Evolutionary conservation across 1,140 invertebrate species (phyloP), one percentile per base, ranked within the genome.

Genomic region (Drosophila equinoxialis): DNA sequence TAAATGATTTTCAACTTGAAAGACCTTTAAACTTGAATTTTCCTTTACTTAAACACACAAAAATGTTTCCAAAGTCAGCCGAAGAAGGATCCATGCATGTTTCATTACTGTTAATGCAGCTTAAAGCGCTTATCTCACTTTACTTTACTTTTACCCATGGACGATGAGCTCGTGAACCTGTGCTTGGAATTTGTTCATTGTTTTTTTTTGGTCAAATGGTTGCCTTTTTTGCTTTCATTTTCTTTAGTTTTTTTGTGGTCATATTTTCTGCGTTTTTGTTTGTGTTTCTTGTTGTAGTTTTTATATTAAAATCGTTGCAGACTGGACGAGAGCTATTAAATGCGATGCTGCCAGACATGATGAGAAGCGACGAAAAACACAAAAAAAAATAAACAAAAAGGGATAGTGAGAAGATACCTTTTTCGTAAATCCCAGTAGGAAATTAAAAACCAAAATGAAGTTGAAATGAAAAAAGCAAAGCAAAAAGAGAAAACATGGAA

Each of bases 361-460:
- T 33, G 57, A 59, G 17, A n/a, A 23, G 41, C 17, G 62, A 48
- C 7, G 35, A 8, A 7, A 7, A 48, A 17, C 5, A 20, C 5
- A 3, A 17, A 20, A 48, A 26, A 39, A 45, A 39, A 45, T 14
- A 72, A 60, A 55, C 64, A 60, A 58, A 65, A 55, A 57, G 59
- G 41, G 58, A 66, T 57, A 41, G 41, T 48, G 62, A 51, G 62
- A 72, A 51, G 62, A 72, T 79, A 87, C 83, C 81, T 89, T 89
- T 89, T 83, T 68, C 73, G 79, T 71, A 84, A 89, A 89, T 89
- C 84, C 80, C 84, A 79, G 80, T 75, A 89, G 84, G 84, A 89
- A 89, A 89, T 89, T 89, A 89, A 89, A 89, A 89, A 71, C 84
- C 84, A 84, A 89, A 89, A 89, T 89, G 84, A 89, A 87, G 74